Evolutionary conservation across 2,888 invertebrate genomes (phyloP).

Genomic region (Galerucella calmariensis): DNA sequence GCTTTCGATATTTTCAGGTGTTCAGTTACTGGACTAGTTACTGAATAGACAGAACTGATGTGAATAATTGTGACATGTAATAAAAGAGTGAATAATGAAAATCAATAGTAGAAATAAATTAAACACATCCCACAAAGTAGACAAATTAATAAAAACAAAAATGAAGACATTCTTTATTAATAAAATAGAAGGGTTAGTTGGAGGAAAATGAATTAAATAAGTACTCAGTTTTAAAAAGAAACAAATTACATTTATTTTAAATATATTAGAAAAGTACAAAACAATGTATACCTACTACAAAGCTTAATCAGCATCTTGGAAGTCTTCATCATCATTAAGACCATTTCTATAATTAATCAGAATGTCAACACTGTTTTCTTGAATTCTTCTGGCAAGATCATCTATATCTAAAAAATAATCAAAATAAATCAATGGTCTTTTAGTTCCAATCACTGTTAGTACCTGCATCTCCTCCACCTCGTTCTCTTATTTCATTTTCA

Average conservation of each 20-base stretch:
- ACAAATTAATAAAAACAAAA: no score
- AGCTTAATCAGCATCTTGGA: slow-evolving; percentile 70
- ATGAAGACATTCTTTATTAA: no score
- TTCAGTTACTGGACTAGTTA: no score
- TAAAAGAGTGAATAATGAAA: no score
- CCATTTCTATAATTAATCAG: slow-evolving; percentile 57
- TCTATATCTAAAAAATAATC: slow-evolving; percentile 49
- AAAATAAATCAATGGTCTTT: slow-evolving; percentile 15
- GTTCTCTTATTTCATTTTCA: slow-evolving; percentile 62
- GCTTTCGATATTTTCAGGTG: no score
- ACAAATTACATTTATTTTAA: slow-evolving; percentile 5
- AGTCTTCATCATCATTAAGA: slow-evolving; percentile 64
- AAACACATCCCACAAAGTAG: no score
- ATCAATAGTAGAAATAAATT: no score
- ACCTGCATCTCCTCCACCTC: slow-evolving; percentile 62
- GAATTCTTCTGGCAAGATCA: slow-evolving; percentile 60
- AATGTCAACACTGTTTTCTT: slow-evolving; percentile 61
- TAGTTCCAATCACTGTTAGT: slow-evolving; percentile 21
- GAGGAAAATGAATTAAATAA: background rate
- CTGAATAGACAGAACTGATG: no score
- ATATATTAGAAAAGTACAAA: slow-evolving; percentile 38
- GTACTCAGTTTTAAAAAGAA: background rate
- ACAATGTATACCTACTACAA: slow-evolving; percentile 16
- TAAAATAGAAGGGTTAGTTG: background rate
- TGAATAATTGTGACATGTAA: no score